Evolutionary conservation across 2,888 invertebrate genomes (phyloP), one percentile per base, ranked within the genome.

Genomic region (Ommatoiulus sabulosus): DNA sequence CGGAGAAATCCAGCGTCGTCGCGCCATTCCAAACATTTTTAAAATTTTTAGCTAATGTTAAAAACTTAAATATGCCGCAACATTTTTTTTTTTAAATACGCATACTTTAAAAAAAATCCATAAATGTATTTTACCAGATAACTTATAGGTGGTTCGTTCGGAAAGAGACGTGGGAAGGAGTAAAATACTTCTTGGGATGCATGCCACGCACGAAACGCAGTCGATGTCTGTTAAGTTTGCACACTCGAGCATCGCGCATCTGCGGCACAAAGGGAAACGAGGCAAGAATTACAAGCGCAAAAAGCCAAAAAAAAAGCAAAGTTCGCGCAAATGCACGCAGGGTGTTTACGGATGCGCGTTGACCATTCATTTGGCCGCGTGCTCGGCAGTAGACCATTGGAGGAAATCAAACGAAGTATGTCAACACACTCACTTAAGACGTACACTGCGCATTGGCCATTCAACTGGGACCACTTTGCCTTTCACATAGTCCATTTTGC

Each of bases 391-490:
- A 7, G 24, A 24, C 8, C 20, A 72, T 5, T 3, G 24, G 24
- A 72, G 72, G 24, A 72, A 72, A 72, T 72, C 6, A 24, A 20
- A 72, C 72, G 72, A 72, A 24, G 72, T 20, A n/a, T 72, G 72
- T 72, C 72, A 72, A 72, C 72, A 72, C 72, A 72, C 72, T 72
- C 72, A 72, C 72, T 72, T 72, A 72, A 6, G 72, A 24, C 72
- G 24, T 72, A 72, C 20, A 72, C n/a, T 72, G 24, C 24, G 24
- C 72, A 72, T 72, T 72, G 72, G 72, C 24, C 72, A 72, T 72
- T 72, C 72, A 72, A 72, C 72, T 20, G 72, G 72, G 72, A 72
- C 72, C 72, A 72, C 72, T 72, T 72, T 72, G 72, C 72, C 72
- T 72, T 72, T 72, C 72, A 72, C 24, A 24, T 20, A 72, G 72